Evolutionary conservation across 2,113 vertebrate genomes (phyloP).

Genomic region (Thamnophis sirtalis): DNA sequence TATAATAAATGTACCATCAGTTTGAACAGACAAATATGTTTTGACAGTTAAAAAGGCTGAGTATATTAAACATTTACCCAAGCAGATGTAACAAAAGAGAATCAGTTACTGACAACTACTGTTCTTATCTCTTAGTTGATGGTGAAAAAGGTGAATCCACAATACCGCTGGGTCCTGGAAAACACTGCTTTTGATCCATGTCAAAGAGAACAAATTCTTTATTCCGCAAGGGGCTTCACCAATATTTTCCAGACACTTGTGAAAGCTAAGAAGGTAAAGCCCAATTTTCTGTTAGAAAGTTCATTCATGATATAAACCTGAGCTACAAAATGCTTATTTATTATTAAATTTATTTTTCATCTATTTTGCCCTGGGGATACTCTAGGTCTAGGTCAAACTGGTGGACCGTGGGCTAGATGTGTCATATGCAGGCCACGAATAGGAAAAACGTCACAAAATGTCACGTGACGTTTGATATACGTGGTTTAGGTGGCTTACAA

Average conservation of each 20-base stretch:
- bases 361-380: neutral
- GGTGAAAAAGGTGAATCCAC: constrained; percentile 67
- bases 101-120: neutral
- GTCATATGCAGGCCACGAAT: too few relatives aligned
- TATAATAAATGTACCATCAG: neutral
- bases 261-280: constrained; percentile 68
- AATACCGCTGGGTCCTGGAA: constrained; percentile 57
- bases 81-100: neutral
- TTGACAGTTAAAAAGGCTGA: neutral
- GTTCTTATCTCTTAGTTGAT: constrained; percentile 43
- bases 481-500: neutral
- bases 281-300: neutral
- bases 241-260: constrained; percentile 68
- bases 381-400: neutral
- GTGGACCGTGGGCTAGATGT: too few relatives aligned
- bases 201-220: constrained; percentile 59
- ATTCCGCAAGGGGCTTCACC: constrained; percentile 68
- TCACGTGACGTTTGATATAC: too few relatives aligned
- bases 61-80: neutral
- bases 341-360: neutral
- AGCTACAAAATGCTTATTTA: neutral
- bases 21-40: neutral
- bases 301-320: neutral
- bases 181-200: constrained; percentile 52
- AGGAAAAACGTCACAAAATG: too few relatives aligned